Base-by-base conservation (phyloP, 2,797 vertebrate species). In the Tarsius wallacei region DNA sequence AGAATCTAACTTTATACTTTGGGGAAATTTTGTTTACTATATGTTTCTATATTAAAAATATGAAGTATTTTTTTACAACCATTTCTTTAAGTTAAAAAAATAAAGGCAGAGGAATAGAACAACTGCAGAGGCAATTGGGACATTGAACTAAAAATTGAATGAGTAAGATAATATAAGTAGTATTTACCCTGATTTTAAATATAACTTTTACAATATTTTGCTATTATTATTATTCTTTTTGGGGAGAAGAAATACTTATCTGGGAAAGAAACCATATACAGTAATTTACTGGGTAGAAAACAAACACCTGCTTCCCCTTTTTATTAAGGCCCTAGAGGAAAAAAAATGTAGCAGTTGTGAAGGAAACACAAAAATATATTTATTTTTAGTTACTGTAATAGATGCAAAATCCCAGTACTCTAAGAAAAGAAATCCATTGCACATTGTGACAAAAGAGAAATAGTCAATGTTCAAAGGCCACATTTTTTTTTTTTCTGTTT, bases 401-500 rank as follows among this genome's bases (percentile, higher is more conserved):
- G 33, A 73, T 76, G 8, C 8, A 64, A 33, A 82, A 70, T 16
- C 7, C 17, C 33, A 70, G 36, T 84, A 63, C 26, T 66, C 2
- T 66, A n/a, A 93, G 53, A 73, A 90, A 42, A 93, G 49, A 93
- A 74, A 61, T 16, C 85, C 31, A 51, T 24, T 90, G 13, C 13
- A 28, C 59, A 63, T 22, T 77, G 14, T 31, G 13, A 71, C 55
- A 93, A 73, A 84, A 93, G 47, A 57, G 36, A 84, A 93, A 70
- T 3, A 49, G 76, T 49, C 9, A 91, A 53, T 77, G 7, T 87
- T 74, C 76, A 93, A 76, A 95, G 76, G 80, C 15, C 14, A 59
- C 42, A n/a, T 88, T 21, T 94, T 31, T n/a, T 81, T 91, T 78
- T 81, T 92, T 36, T 19, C 11, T 91, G 31, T 95, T 83, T 83